Evolutionary conservation across 2,888 invertebrate species (phyloP), one percentile per base, ranked within the genome.

Genomic region (Vesta saturnalis): DNA sequence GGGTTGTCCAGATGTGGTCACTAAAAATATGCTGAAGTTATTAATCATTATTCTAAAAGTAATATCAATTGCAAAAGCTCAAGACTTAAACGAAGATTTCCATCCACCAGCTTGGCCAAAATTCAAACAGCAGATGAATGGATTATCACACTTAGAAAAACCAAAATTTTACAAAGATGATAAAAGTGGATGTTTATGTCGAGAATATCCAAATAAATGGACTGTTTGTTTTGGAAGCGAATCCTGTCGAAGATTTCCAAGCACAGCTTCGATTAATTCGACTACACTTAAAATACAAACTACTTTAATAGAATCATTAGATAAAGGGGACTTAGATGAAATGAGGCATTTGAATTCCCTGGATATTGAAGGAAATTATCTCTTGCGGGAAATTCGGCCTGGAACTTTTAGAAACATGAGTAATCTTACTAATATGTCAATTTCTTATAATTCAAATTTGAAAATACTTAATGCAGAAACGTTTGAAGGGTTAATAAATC

Each of bases 191-290:
- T 89, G 89, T 77, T 77, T 82, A 12, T 89, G 89, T 76, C 81
- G 87, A 19, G 85, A 85, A 47, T 83, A 81, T 21, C 77, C 81
- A 15, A 74, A 76, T 0, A 79, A 75, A 16, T 81, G 84, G 12
- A 81, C 85, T 1, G 85, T 87, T 0, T 89, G 89, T 75, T 89
- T 86, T 64, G 88, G 88, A 4, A 85, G 86, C 63, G 86, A 85
- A 43, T 83, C 82, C 19, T 89, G 89, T 76, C 81, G 72, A 67
- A 80, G 71, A 15, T 87, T 89, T 75, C 89, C 89, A 0, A 83
- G 83, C 81, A 83, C 85, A 82, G 73, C 88, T 0, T 83, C 77
- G n/a, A n/a, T n/a, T 64, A 75, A 84, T 1, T 83, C 85, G 18
- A 82, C 84, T 47, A 73, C 80, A 0, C 79, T 89, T 1, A 82